Evolutionary conservation across 1,140 invertebrate species (phyloP).

Genomic region (Heliconius congener): DNA sequence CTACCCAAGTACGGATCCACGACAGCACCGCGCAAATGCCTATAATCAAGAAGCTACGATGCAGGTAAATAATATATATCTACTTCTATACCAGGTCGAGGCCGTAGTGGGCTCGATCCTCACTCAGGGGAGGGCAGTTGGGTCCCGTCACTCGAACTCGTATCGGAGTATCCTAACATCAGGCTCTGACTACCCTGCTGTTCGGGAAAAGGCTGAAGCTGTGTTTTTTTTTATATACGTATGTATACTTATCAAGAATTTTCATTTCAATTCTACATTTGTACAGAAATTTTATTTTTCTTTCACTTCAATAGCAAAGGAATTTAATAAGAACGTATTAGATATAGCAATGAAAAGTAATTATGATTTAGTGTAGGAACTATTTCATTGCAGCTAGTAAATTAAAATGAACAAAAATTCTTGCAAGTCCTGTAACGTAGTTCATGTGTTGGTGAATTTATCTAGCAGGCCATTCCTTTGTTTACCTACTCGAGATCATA

Average conservation of each 20-base stretch:
- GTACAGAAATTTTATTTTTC: neutral
- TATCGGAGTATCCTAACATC: too few species aligned
- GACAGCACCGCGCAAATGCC: constrained; percentile 87
- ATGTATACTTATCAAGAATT: too few species aligned
- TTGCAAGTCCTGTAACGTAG: neutral
- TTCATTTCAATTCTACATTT: neutral
- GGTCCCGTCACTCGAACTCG: too few species aligned
- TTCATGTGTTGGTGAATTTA: too few species aligned
- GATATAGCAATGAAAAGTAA: neutral
- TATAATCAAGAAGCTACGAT: constrained; percentile 83
- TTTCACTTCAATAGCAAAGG: neutral
- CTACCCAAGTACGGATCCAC: constrained; percentile 89
- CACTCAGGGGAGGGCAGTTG: too few species aligned
- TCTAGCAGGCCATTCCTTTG: too few species aligned
- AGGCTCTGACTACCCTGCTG: too few species aligned
- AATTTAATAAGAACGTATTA: neutral
- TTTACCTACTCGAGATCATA: too few species aligned
- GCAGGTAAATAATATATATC: constrained; percentile 60
- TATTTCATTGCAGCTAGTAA: neutral
- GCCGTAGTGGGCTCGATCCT: too few species aligned
- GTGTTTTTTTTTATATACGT: too few species aligned
- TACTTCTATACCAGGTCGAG: neutral
- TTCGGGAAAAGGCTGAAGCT: too few species aligned
- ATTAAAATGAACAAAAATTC: neutral
- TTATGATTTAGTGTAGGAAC: neutral